Percentiles rank a stretch among this genome's conserved stretches.
Evolutionary conservation across 2,888 invertebrate genomes (phyloP).

Genomic region (Drosophila borborema): DNA sequence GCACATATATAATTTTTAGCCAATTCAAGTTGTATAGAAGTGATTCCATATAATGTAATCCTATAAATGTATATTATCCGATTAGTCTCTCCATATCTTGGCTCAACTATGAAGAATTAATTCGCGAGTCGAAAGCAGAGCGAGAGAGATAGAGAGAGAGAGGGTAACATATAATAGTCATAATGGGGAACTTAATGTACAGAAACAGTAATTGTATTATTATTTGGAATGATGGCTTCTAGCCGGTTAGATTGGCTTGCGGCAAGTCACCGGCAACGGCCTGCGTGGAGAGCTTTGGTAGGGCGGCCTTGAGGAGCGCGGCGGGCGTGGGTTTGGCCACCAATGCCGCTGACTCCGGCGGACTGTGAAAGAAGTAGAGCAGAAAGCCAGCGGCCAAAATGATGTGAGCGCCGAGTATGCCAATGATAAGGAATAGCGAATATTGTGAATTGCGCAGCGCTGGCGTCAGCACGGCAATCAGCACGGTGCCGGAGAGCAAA

Average conservation of each 20-base stretch:
- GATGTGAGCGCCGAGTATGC: conserved; percentile 92
- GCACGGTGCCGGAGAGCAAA: conserved; percentile 93
- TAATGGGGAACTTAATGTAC: conserved; percentile 34
- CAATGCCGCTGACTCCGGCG: conserved; percentile 22
- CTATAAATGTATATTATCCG: not conserved
- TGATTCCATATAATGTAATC: not conserved
- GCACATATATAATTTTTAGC: not conserved
- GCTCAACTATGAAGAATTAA: conserved; percentile 2
- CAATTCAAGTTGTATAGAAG: not conserved
- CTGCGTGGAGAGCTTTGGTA: conserved; percentile 26
- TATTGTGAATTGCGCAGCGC: conserved; percentile 89
- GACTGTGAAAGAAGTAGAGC: conserved; percentile 91
- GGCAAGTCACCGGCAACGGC: conserved; percentile 26
- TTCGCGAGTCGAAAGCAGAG: not conserved
- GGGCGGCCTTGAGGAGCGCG: not conserved
- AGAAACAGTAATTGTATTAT: conserved; percentile 14
- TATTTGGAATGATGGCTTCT: conserved; percentile 7
- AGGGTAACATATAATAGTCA: not conserved
- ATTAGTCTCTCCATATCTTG: not conserved
- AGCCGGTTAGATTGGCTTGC: conserved; percentile 51
- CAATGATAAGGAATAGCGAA: conserved; percentile 88
- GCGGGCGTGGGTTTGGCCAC: conserved; percentile 1
- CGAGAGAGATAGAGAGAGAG: too few species aligned
- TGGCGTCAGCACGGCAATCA: conserved; percentile 93
- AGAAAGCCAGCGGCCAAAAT: conserved; percentile 94